phyloP scores from a whole-genome alignment of 2,113 vertebrate species.

The Psophia crepitans region DNA sequence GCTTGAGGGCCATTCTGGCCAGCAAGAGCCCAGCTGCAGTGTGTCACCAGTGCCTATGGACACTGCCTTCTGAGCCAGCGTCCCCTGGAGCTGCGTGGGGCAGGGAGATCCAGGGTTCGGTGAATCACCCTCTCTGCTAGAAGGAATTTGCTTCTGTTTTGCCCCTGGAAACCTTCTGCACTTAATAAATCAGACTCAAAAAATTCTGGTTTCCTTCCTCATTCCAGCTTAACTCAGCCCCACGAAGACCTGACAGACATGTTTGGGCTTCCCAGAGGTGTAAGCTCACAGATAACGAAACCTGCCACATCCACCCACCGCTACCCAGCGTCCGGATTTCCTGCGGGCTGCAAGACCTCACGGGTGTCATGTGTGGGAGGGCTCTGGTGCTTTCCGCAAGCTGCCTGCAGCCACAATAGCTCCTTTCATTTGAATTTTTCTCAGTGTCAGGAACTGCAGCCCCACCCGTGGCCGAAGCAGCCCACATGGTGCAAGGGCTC shows the following conservation, averaged over 20 bases:
- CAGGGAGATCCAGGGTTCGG: fast-evolving
- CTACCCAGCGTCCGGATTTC: not conserved
- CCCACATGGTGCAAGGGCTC: fast-evolving
- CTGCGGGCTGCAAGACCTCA: not conserved
- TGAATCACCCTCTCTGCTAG: not conserved
- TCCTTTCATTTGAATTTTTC: slow-evolving; percentile 17
- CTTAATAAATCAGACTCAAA: not conserved
- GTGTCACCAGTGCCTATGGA: not conserved
- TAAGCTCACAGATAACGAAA: fast-evolving
- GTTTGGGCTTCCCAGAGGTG: not conserved
- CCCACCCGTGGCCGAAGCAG: not conserved
- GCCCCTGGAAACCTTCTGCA: not conserved
- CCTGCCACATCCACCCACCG: fast-evolving
- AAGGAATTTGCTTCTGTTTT: not conserved
- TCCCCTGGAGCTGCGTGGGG: not conserved
- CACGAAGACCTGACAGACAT: fast-evolving
- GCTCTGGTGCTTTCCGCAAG: not conserved
- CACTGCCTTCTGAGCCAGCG: not conserved
- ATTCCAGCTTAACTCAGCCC: not conserved
- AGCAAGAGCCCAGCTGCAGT: not conserved
- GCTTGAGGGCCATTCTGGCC: not conserved
- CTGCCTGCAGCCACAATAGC: fast-evolving
- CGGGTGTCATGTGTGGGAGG: not conserved
- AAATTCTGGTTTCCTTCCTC: not conserved
- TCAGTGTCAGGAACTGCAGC: fast-evolving